Evolutionary conservation across 2,888 invertebrate species (phyloP).

Genomic region (Andrena bucephala): DNA sequence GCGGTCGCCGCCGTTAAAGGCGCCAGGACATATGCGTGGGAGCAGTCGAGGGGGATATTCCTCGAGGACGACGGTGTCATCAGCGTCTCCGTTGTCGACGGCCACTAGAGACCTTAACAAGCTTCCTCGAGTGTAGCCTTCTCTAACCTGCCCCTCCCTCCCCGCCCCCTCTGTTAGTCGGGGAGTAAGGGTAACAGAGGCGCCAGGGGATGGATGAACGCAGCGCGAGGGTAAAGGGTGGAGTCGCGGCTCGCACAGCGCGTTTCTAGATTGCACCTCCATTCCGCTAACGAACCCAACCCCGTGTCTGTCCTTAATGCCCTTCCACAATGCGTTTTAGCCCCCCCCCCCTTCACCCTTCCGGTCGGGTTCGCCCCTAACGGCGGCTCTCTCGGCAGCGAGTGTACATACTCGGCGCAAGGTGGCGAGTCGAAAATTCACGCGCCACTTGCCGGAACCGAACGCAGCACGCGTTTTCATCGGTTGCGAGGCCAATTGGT

Average conservation of each 20-base stretch:
- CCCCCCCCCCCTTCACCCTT: conserved; percentile 30
- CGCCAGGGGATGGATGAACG: not conserved
- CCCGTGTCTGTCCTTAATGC: conserved; percentile 64
- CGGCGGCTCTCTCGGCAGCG: conserved; percentile 23
- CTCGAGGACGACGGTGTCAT: conserved; percentile 59
- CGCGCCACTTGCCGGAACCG: not conserved
- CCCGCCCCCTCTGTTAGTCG: too few relatives aligned
- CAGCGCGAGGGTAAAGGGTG: conserved; percentile 8
- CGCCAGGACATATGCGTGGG: conserved; percentile 39
- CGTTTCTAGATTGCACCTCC: conserved; percentile 72
- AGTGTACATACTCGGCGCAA: conserved; percentile 20
- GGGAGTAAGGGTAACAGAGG: conserved; percentile 39
- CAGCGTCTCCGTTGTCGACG: conserved; percentile 50
- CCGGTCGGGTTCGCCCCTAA: conserved; percentile 29
- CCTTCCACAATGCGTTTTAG: conserved; percentile 58
- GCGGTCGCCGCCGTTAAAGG: conserved; percentile 8
- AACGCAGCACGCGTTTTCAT: too few relatives aligned
- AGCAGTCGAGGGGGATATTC: conserved; percentile 43
- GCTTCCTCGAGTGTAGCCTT: conserved; percentile 74
- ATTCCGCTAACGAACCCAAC: conserved; percentile 79
- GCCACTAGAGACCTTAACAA: conserved; percentile 76
- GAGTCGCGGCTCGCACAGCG: conserved; percentile 44
- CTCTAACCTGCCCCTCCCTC: conserved; percentile 49
- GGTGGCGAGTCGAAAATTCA: conserved; percentile 38
- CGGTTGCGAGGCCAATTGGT: not conserved